Percentiles rank a stretch among this genome's conserved stretches.
These are phyloP conservation scores for Madoqua kirkii DNA, from an alignment of 2,113 vertebrate genomes.

Conservation along the genomic window DNA sequence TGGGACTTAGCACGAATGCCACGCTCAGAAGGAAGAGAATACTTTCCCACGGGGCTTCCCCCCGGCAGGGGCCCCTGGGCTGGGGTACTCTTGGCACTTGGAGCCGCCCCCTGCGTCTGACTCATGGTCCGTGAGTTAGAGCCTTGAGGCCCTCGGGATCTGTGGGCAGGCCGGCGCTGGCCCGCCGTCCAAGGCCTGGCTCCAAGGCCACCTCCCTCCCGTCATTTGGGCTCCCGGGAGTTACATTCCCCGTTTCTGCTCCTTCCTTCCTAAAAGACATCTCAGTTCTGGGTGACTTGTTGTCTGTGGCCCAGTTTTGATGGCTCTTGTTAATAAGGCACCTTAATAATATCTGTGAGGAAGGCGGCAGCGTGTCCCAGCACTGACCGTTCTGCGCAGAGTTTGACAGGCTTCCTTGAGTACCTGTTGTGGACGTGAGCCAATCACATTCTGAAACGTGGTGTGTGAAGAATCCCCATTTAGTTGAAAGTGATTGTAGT, in stretches of 20 bases:
- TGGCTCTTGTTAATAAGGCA: neutral
- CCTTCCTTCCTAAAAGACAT: neutral
- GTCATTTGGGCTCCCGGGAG: neutral
- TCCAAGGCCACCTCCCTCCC: neutral
- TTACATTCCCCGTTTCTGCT: neutral
- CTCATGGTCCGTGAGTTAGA: neutral
- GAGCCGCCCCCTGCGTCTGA: neutral
- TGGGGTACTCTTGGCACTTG: neutral
- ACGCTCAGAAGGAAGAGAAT: neutral
- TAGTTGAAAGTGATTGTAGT: neutral
- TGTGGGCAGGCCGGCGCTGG: neutral
- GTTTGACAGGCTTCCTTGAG: neutral
- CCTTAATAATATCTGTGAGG: neutral
- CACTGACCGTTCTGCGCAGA: neutral
- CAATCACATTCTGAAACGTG: neutral
- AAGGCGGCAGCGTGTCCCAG: neutral
- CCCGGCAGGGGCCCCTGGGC: neutral
- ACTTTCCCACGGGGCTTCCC: neutral
- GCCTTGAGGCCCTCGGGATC: neutral
- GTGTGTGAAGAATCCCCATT: neutral
- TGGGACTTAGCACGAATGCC: accelerated
- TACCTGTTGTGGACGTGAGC: neutral
- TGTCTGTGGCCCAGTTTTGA: neutral
- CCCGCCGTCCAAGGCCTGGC: neutral
- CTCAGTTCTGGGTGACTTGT: neutral